Conservation (phyloP, 2,113 vertebrate genomes). For the Platichthys stellatus region DNA sequence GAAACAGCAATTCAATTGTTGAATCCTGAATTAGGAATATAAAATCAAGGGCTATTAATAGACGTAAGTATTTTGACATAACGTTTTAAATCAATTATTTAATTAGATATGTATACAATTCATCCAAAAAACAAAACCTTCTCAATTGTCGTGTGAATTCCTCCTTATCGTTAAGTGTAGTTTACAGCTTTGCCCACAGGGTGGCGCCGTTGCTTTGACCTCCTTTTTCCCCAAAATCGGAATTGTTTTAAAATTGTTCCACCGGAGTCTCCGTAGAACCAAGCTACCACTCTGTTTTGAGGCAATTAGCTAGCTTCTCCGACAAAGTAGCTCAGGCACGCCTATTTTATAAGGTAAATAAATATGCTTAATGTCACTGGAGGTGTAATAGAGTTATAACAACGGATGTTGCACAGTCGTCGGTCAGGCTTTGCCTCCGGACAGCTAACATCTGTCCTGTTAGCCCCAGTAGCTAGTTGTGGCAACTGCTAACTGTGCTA, state of each 20-base stretch:
- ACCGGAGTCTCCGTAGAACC: conserved; percentile 49
- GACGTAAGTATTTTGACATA: too few species aligned
- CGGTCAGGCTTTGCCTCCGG: not conserved
- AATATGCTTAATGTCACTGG: too few species aligned
- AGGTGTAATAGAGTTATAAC: not conserved
- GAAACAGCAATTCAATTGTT: too few species aligned
- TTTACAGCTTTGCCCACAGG: conserved; percentile 15
- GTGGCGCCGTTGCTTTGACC: not conserved
- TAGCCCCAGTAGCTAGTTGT: conserved; percentile 43
- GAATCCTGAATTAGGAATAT: too few species aligned
- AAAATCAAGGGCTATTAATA: too few species aligned
- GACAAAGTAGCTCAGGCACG: not conserved
- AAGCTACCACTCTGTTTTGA: conserved; percentile 45
- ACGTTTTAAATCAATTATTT: not conserved
- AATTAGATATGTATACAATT: not conserved
- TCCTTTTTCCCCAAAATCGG: conserved; percentile 31
- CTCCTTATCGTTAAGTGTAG: not conserved
- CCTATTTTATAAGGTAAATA: conserved; percentile 15
- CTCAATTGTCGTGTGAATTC: not conserved
- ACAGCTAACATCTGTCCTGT: not conserved
- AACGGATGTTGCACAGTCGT: fast-evolving
- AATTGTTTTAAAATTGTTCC: conserved; percentile 41
- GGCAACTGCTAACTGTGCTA: conserved; percentile 53
- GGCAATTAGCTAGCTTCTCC: not conserved
- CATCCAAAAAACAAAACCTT: not conserved